phyloP scores from a whole-genome alignment of 2,797 vertebrate species.

The Betta splendens region DNA sequence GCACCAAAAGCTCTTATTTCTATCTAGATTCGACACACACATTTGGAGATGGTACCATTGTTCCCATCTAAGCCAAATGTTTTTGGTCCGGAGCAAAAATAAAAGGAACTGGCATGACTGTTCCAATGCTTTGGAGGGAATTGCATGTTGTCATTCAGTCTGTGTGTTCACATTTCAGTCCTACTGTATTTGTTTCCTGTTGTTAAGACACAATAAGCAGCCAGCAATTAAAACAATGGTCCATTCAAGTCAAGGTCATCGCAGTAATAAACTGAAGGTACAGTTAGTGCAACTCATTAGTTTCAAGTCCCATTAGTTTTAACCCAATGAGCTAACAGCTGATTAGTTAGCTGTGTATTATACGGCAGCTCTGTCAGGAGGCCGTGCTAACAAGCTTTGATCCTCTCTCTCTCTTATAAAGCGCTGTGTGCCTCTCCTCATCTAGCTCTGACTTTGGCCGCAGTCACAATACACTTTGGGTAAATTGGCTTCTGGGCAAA shows the following conservation, averaged over 20 bases:
- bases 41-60: too few species aligned
- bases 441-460: constrained; percentile 26
- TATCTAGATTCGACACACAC: too few species aligned
- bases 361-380: constrained; percentile 41
- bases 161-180: constrained; percentile 8
- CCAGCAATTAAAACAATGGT: constrained; percentile 15
- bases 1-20: too few species aligned
- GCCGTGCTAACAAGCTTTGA: constrained; percentile 60
- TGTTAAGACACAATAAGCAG: constrained; percentile 25
- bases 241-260: constrained; percentile 28
- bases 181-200: constrained; percentile 8
- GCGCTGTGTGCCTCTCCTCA: constrained; percentile 11
- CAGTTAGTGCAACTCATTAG: constrained; percentile 63
- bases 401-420: constrained; percentile 35
- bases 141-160: constrained; percentile 31
- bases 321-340: constrained; percentile 39
- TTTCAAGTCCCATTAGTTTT: constrained; percentile 15
- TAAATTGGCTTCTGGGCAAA: background rate
- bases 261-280: constrained; percentile 8
- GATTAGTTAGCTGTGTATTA: constrained; percentile 46
- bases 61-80: too few species aligned
- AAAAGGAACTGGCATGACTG: too few species aligned
- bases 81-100: too few species aligned
- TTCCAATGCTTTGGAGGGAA: too few species aligned
- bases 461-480: background rate